phyloP scores from a whole-genome alignment of 92 coral and sea anemone species.

The Zoanthus sansibaricus region DNA sequence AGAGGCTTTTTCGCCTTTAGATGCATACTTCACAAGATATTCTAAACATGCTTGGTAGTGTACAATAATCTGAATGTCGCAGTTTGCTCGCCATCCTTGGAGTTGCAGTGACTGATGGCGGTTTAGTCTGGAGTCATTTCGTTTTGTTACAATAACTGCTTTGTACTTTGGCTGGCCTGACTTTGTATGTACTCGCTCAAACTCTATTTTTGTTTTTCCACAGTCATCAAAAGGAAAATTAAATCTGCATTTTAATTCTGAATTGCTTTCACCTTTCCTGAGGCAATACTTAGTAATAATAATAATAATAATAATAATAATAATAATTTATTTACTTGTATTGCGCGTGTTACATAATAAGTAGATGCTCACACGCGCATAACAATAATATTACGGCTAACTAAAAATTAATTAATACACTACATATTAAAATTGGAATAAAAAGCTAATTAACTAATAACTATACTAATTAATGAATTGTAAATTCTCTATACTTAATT shows the following conservation, averaged over 20 bases:
- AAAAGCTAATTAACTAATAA: no score
- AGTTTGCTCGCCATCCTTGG: conserved; percentile 64
- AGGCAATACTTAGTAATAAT: conserved; percentile 71
- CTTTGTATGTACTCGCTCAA: conserved; percentile 58
- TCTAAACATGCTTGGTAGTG: conserved; percentile 71
- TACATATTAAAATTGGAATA: no score
- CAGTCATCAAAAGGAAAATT: conserved; percentile 63
- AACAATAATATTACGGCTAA: no score
- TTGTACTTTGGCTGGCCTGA: conserved; percentile 52
- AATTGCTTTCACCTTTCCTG: conserved; percentile 17
- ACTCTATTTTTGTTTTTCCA: conserved; percentile 48
- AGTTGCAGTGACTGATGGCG: conserved; percentile 61
- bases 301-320: no score
- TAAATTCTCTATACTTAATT: no score
- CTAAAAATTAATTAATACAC: no score
- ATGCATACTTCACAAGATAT: conserved; percentile 66
- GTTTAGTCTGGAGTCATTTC: conserved; percentile 64
- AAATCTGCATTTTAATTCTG: conserved; percentile 51
- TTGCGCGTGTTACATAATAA: no score
- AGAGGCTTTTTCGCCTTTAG: conserved; percentile 62
- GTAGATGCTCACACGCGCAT: no score
- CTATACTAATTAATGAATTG: no score
- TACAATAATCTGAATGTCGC: conserved; percentile 63
- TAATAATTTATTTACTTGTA: no score
- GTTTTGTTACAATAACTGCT: conserved; percentile 58